Evolutionary conservation across 2,888 invertebrate genomes (phyloP), one percentile per base, ranked within the genome.

Genomic region (Drosophila greeni): DNA sequence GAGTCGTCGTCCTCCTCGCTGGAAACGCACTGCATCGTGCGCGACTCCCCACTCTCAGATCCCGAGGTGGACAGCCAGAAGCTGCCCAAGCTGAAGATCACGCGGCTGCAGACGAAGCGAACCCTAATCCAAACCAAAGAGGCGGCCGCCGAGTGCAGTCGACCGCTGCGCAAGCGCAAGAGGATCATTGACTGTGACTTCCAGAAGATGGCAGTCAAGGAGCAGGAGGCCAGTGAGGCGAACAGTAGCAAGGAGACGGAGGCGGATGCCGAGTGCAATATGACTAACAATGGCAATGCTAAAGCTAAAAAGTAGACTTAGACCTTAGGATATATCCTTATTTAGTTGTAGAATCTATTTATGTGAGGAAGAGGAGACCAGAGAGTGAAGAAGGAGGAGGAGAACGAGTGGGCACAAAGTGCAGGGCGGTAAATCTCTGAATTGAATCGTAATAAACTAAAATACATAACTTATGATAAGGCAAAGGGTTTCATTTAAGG

Each of bases 31-130:
- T 79, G 79, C 69, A 72, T 79, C 47, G 70, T 83, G 5, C 39
- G 70, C 49, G 73, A 70, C 16, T 48, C 69, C 4, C 29, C 69
- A 16, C 71, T 65, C 20, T 36, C 69, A 14, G 73, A 66, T 86
- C 85, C 70, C 72, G 68, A 78, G 31, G 29, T 31, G 45, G 66
- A 75, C 39, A 40, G 58, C 7, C 77, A 78, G 47, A 91, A 91
- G 34, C 80, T 92, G 70, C 92, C 92, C 26, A 92, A 91, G 80
- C 90, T 92, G 53, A 92, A 92, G 87, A 92, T 92, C 77, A 92
- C 92, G 1, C 90, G 92, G 72, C 75, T 92, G 76, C 91, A 91
- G 53, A 91, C 91, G 70, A 88, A 87, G 69, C 87, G 88, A 42
- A 86, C 86, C 34, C 80, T 87, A 24, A 85, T 86, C 34, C 86